Conservation (phyloP, 2,113 vertebrate genomes). For the Phalacrocorax carbo region DNA sequence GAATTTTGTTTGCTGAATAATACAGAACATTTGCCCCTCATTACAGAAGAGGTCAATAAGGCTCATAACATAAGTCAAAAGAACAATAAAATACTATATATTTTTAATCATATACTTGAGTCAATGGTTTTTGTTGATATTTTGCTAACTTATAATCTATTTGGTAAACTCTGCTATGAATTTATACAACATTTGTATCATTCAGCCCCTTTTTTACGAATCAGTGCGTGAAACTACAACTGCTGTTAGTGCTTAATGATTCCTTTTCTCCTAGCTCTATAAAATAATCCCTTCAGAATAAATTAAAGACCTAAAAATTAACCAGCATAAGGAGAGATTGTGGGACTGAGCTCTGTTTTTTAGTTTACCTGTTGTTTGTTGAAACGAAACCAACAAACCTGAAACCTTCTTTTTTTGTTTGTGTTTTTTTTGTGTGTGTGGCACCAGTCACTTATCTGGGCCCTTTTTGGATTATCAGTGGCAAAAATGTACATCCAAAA, state of each 20-base stretch:
- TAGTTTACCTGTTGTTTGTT: background rate
- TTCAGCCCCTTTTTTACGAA: background rate
- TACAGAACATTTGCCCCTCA: background rate
- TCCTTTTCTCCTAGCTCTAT: background rate
- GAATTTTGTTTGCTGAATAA: background rate
- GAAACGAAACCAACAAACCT: background rate
- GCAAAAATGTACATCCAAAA: background rate
- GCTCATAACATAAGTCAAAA: slow-evolving; percentile 4
- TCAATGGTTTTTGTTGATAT: background rate
- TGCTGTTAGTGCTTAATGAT: background rate
- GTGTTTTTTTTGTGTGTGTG: background rate
- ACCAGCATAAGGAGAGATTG: background rate
- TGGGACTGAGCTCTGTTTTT: background rate
- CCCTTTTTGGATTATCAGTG: background rate
- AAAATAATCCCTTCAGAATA: background rate
- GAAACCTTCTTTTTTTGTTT: background rate
- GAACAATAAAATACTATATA: slow-evolving; percentile 15
- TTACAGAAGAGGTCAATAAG: background rate
- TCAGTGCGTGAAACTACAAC: background rate
- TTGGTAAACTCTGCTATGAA: background rate
- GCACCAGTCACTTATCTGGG: background rate
- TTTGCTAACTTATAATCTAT: background rate
- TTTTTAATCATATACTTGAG: background rate
- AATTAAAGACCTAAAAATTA: background rate
- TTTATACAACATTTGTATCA: background rate